These are phyloP conservation scores for Drosophila yooni DNA, from an alignment of 2,888 invertebrate species.

Conservation along the genomic window DNA sequence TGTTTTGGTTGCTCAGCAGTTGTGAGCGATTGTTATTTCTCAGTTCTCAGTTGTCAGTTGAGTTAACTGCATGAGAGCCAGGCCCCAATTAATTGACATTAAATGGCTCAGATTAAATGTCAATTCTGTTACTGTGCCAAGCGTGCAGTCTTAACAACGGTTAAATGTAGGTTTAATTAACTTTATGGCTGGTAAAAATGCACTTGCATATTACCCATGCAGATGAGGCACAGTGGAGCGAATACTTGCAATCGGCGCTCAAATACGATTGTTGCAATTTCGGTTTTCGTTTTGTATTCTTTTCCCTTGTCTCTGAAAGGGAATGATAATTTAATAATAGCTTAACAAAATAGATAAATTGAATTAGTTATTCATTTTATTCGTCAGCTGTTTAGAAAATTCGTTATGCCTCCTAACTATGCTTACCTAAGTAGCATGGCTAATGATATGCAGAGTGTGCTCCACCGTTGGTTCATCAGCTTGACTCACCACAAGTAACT, in stretches of 20 bases:
- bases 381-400: background rate
- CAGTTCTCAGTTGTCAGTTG: background rate
- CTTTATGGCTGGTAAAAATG: slow-evolving; percentile 36
- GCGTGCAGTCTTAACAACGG: slow-evolving; percentile 5
- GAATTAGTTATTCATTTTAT: background rate
- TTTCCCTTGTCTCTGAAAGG: background rate
- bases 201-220: slow-evolving; percentile 12
- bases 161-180: slow-evolving; percentile 51
- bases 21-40: slow-evolving; percentile 14
- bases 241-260: background rate
- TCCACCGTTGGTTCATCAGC: slow-evolving; percentile 12
- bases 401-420: background rate
- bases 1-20: slow-evolving; percentile 7
- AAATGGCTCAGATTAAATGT: slow-evolving; percentile 30
- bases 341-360: background rate
- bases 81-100: slow-evolving; percentile 30
- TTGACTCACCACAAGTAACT: slow-evolving; percentile 42
- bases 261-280: background rate
- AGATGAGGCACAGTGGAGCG: slow-evolving; percentile 14
- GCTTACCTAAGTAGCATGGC: background rate
- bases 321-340: background rate
- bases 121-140: slow-evolving; percentile 3
- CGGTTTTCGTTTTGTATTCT: background rate
- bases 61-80: background rate
- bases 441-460: background rate